Conservation (phyloP, 1,140 invertebrate genomes). For the Paracyclopina nana region DNA sequence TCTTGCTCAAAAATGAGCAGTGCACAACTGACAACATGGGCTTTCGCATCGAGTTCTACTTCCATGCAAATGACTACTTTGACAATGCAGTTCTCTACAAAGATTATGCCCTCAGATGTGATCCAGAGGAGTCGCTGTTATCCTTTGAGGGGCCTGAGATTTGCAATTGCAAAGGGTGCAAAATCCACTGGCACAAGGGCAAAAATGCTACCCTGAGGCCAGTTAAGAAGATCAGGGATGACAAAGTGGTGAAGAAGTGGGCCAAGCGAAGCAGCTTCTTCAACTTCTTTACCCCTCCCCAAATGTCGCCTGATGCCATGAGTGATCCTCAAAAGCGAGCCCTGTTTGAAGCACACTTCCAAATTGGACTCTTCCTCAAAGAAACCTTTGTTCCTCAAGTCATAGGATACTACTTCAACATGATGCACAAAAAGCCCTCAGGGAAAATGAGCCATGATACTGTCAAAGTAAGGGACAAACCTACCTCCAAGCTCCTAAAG, state of each 20-base stretch:
- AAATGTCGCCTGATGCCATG: not conserved
- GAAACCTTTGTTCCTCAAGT: not conserved
- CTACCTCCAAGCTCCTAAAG: too few species aligned
- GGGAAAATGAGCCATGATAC: too few species aligned
- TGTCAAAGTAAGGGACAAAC: too few species aligned
- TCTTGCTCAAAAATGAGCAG: not conserved
- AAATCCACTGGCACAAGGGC: not conserved
- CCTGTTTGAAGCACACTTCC: not conserved
- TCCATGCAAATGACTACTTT: not conserved
- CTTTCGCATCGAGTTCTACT: not conserved
- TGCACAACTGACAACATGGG: too few species aligned
- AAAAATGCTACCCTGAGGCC: not conserved
- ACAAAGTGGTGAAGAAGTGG: not conserved
- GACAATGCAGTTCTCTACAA: not conserved
- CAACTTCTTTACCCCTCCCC: not conserved
- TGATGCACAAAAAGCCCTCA: too few species aligned
- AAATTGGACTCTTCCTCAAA: not conserved
- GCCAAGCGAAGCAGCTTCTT: conserved; percentile 1
- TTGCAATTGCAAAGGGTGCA: not conserved
- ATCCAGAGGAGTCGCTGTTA: not conserved
- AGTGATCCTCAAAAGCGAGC: not conserved
- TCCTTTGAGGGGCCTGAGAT: not conserved
- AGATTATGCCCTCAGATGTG: not conserved
- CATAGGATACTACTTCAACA: too few species aligned
- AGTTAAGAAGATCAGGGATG: not conserved